Percentiles rank a stretch among this genome's conserved stretches.
phyloP scores from a whole-genome alignment of 1,140 invertebrate species.

The Lamellibrachia luymesi region DNA sequence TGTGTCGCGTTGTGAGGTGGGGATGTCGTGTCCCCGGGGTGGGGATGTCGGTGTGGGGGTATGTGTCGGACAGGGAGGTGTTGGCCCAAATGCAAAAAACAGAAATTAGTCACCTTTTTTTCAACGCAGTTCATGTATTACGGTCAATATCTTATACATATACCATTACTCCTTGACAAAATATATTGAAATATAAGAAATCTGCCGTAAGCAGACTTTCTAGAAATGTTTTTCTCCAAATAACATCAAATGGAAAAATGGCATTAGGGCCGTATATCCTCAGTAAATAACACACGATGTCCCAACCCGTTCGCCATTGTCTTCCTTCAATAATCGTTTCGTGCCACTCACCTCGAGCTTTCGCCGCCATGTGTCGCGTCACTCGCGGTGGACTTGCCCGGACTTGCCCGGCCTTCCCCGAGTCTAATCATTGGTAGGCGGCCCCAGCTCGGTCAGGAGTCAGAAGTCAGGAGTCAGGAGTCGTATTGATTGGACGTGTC shows the following conservation, averaged over 20 bases:
- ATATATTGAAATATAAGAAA: not conserved
- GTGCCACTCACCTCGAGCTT: not conserved
- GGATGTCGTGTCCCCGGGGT: not conserved
- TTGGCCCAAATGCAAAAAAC: too few relatives aligned
- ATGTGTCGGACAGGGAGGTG: not conserved
- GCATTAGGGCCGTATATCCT: not conserved
- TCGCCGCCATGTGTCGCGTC: not conserved
- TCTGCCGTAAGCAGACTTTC: not conserved
- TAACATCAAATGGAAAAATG: not conserved
- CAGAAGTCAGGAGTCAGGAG: not conserved
- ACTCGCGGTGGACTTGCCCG: not conserved
- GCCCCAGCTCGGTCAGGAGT: not conserved
- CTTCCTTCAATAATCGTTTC: not conserved
- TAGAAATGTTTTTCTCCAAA: not conserved
- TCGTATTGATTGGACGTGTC: not conserved
- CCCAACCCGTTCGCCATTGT: too few relatives aligned
- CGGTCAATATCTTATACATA: too few relatives aligned
- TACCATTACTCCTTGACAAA: too few relatives aligned
- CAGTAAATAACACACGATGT: not conserved
- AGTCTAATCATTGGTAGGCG: not conserved
- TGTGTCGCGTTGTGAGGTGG: not conserved
- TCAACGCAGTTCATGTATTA: not conserved
- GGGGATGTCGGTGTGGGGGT: not conserved
- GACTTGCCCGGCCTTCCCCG: not conserved
- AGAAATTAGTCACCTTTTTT: not conserved